Base-by-base conservation (phyloP, 1,140 invertebrate genomes). In the Trichonephila clavata region DNA sequence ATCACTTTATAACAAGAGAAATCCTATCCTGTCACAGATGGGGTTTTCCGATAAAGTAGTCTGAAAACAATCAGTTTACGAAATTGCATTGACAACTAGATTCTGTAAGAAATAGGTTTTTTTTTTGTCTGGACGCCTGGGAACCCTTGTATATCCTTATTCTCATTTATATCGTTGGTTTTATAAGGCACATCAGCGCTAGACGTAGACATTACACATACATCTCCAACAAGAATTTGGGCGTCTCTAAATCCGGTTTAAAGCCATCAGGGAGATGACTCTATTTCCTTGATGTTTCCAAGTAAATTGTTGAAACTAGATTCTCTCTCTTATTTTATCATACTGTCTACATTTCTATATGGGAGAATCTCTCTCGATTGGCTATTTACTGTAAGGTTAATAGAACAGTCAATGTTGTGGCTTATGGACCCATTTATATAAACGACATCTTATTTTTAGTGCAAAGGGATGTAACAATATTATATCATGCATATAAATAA, bases 211-310 rank as follows among this genome's bases (percentile, higher is more conserved):
- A 39, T 77, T 77, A 18, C 71, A 77, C 27, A 77, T 39, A 20
- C 71, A 39, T 77, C 27, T 77, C 18, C 24, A 14, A 39, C 27
- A 77, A 77, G 27, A 20, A 77, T 39, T 18, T 27, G 4, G 71
- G 32, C 27, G 27, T 39, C 32, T 77, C 32, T 39, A 77, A 77
- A 77, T 32, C 71, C 24, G 71, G 71, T 77, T 77, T 16, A 7
- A 32, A 27, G 71, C 27, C 71, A 77, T 77, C 71, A 39, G 71
- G 71, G 71, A 39, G 32, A 77, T 77, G 71, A 77, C 27, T 77
- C 27, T 27, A 77, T 77, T 77, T 77, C 71, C 71, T 77, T 77
- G 71, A 77, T 77, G 71, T 14, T 77, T 77, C 32, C 27, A 16
- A 13, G 27, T 77, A 77, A 77, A 77, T 77, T 77, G 18, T 32